phyloP scores from a whole-genome alignment of 2,888 invertebrate species.

The Synergus itoensis region DNA sequence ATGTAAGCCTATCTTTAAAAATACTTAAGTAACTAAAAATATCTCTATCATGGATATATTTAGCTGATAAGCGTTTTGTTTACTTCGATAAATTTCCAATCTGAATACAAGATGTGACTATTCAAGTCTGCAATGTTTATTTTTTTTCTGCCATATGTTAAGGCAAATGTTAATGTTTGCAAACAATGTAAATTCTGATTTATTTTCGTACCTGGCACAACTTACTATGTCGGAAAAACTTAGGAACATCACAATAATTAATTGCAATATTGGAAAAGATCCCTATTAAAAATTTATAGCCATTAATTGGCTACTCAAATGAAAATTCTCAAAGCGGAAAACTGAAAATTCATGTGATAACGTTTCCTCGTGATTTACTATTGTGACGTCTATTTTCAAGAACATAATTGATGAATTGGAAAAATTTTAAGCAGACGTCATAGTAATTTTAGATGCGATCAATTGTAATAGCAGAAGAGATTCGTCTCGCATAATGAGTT shows the following conservation, averaged over 20 bases:
- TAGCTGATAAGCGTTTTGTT: slow-evolving; percentile 14
- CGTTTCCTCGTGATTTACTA: neutral
- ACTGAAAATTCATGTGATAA: neutral
- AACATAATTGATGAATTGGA: neutral
- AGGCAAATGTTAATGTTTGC: slow-evolving; percentile 28
- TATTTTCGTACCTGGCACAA: neutral
- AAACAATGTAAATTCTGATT: slow-evolving; percentile 27
- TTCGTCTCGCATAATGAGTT: slow-evolving; percentile 23
- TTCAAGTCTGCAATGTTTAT: slow-evolving; percentile 22
- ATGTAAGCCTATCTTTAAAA: neutral
- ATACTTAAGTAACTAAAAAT: neutral
- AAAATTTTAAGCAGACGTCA: slow-evolving; percentile 1
- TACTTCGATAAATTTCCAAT: neutral
- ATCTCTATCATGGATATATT: slow-evolving; percentile 3
- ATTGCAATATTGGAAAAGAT: neutral
- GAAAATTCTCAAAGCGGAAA: neutral
- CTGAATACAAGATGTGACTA: slow-evolving; percentile 9
- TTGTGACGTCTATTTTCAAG: neutral
- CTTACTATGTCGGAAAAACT: neutral
- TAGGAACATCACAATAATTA: neutral
- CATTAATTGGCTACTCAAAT: neutral
- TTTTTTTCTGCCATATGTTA: neutral
- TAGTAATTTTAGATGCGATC: neutral
- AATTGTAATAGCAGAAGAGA: slow-evolving; percentile 21
- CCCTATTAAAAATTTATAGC: neutral